A percentile compares a stretch with the other conserved stretches of the same genome.
phyloP scores from a whole-genome alignment of 2,113 vertebrate species.

The Camelus dromedarius region DNA sequence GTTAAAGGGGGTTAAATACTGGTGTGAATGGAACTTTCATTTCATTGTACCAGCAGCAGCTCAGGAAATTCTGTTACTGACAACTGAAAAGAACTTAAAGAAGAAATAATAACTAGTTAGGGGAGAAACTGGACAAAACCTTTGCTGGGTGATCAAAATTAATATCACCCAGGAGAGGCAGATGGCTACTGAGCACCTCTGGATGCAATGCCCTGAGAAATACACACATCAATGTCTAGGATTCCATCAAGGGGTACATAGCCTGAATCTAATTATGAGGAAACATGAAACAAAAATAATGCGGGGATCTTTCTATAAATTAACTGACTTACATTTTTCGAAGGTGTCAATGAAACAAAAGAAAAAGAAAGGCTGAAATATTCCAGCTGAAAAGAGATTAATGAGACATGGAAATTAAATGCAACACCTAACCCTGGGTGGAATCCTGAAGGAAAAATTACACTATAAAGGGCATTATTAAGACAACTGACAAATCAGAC shows the following conservation, averaged over 20 bases:
- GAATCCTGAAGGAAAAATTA: not conserved
- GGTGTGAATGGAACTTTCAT: not conserved
- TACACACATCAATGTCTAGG: not conserved
- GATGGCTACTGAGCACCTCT: not conserved
- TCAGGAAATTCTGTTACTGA: not conserved
- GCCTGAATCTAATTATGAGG: not conserved
- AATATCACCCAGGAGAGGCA: not conserved
- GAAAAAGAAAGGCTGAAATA: not conserved
- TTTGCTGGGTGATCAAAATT: not conserved
- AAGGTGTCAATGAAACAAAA: not conserved
- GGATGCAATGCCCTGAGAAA: not conserved
- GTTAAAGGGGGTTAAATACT: not conserved
- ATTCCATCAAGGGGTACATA: not conserved
- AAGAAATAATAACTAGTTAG: not conserved
- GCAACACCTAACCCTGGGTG: not conserved
- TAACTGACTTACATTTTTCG: not conserved
- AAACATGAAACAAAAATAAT: not conserved
- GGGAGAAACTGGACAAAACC: not conserved
- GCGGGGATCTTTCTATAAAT: not conserved
- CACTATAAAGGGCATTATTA: not conserved
- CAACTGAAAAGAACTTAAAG: not conserved
- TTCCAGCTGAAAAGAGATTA: not conserved
- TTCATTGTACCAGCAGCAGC: not conserved
- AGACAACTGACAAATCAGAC: not conserved
- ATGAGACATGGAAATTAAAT: slow-evolving; percentile 10